phyloP scores from a whole-genome alignment of 2,797 vertebrate species.

The Acridotheres tristis region DNA sequence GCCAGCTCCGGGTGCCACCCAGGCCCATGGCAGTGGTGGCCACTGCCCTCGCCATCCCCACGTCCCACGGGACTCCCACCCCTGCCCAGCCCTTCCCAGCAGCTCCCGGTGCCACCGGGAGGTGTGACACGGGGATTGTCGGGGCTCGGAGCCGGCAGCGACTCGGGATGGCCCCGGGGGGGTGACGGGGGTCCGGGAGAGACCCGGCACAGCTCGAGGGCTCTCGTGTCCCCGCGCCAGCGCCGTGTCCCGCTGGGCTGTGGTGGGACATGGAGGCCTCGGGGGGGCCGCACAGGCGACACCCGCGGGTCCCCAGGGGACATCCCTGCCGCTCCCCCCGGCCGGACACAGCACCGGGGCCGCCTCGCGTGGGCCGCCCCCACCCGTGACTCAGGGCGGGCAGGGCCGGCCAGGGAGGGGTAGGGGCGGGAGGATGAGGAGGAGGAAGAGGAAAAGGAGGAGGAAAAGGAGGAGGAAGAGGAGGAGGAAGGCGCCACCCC shows the following conservation, averaged over 20 bases:
- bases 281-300: background rate
- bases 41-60: background rate
- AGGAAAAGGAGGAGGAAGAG: background rate
- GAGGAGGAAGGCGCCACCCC: background rate
- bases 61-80: background rate
- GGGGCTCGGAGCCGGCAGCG: background rate
- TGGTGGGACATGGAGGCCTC: background rate
- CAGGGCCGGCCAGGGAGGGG: background rate
- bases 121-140: background rate
- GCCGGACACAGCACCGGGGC: background rate
- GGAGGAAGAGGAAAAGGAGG: background rate
- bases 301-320: background rate
- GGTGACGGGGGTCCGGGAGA: background rate
- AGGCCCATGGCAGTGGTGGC: background rate
- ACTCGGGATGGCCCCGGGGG: background rate
- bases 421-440: background rate
- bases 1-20: background rate
- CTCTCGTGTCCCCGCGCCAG: background rate
- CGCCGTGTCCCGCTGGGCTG: background rate
- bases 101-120: background rate
- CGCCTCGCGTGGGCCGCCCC: background rate
- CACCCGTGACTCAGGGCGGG: background rate
- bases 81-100: background rate
- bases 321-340: background rate
- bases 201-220: background rate